These are phyloP conservation scores for Acanthochromis polyacanthus DNA, from an alignment of 2,113 vertebrate species.

Conservation along the genomic window DNA sequence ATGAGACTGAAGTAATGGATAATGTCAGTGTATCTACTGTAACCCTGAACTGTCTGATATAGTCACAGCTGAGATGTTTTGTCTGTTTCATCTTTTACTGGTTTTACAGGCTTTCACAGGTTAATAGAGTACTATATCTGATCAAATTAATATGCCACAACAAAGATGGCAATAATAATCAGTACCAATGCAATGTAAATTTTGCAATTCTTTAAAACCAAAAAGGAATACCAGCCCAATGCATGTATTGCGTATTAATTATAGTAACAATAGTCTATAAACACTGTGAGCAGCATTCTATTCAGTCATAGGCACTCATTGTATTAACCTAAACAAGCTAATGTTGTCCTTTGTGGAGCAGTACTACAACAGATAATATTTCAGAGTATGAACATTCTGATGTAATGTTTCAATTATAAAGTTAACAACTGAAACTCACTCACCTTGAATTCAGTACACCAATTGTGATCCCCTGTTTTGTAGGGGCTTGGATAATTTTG, in stretches of 20 bases:
- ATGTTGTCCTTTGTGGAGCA: too few relatives aligned
- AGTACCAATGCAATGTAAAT: too few relatives aligned
- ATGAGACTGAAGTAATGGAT: slow-evolving; percentile 23
- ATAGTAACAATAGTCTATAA: too few relatives aligned
- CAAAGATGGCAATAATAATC: too few relatives aligned
- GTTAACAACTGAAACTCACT: not conserved
- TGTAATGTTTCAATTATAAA: not conserved
- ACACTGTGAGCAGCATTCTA: too few relatives aligned
- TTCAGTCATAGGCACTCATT: too few relatives aligned
- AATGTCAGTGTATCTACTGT: not conserved
- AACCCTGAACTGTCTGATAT: slow-evolving; percentile 5
- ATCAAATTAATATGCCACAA: not conserved
- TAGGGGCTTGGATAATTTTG: not conserved
- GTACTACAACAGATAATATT: not conserved
- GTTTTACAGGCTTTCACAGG: not conserved
- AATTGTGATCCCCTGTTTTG: not conserved
- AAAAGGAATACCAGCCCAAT: too few relatives aligned
- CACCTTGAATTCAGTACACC: not conserved
- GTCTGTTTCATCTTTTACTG: not conserved
- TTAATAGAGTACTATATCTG: not conserved
- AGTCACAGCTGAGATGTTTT: not conserved
- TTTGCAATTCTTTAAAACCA: too few relatives aligned
- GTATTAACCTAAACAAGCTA: too few relatives aligned
- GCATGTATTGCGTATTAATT: too few relatives aligned
- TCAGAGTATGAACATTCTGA: too few relatives aligned